Evolutionary conservation across 2,888 invertebrate genomes (phyloP).

Genomic region (Acrocyrtus sp.): DNA sequence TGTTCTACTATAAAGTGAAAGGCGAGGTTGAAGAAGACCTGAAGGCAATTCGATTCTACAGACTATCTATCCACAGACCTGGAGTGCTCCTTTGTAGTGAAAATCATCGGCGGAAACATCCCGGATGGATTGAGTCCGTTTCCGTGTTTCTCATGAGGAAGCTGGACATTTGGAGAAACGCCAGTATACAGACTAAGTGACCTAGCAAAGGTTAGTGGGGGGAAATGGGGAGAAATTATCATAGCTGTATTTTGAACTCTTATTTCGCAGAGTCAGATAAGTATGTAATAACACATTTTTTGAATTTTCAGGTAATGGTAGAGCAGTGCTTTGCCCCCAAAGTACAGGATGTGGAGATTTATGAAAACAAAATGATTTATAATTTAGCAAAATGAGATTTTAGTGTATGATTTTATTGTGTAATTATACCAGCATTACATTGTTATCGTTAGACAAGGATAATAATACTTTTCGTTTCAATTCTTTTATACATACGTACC

Average conservation of each 20-base stretch:
- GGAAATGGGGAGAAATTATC: too few species aligned
- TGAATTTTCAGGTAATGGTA: too few species aligned
- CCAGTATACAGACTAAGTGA: constrained; percentile 11
- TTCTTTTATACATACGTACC: too few species aligned
- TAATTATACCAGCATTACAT: too few species aligned
- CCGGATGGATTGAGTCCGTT: constrained; percentile 5
- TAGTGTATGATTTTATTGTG: too few species aligned
- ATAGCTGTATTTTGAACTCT: too few species aligned
- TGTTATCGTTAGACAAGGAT: too few species aligned
- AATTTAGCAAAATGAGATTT: constrained; percentile 10
- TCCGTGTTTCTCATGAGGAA: neutral
- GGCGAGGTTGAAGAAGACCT: constrained; percentile 63
- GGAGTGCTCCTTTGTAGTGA: constrained; percentile 45
- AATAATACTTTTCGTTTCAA: too few species aligned
- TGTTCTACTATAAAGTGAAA: constrained; percentile 68
- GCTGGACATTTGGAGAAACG: constrained; percentile 14
- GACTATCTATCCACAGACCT: constrained; percentile 62
- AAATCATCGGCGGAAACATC: neutral
- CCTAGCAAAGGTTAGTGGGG: constrained; percentile 18
- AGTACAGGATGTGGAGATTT: constrained; percentile 12
- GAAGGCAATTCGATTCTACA: constrained; percentile 56
- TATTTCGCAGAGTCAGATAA: too few species aligned
- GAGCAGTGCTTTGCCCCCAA: constrained; percentile 21
- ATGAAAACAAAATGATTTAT: constrained; percentile 26
- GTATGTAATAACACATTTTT: too few species aligned